Evolutionary conservation across 2,113 vertebrate species (phyloP).

Genomic region (Smithornis capensis): DNA sequence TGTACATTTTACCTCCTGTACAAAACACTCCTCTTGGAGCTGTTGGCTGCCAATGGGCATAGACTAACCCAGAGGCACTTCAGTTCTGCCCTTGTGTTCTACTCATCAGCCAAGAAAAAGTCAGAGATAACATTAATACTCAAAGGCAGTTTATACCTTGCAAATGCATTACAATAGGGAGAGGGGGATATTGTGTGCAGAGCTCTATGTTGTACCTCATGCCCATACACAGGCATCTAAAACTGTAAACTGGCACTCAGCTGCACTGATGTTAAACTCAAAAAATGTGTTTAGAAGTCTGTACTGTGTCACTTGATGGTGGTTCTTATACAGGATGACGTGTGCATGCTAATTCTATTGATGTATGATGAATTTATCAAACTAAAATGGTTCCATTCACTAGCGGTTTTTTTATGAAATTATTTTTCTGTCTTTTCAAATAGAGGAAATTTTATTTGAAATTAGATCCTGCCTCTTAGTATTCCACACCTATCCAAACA

Average conservation of each 20-base stretch:
- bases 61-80: background rate
- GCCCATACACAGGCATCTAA: accelerated
- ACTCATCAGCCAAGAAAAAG: background rate
- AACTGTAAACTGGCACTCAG: background rate
- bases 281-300: background rate
- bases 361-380: background rate
- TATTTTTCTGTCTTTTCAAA: constrained; percentile 14
- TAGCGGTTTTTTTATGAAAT: background rate
- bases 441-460: background rate
- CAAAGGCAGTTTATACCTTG: background rate
- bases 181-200: background rate
- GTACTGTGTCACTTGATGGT: background rate
- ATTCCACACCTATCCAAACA: background rate
- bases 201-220: background rate
- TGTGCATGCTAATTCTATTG: background rate
- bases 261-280: background rate
- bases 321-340: background rate
- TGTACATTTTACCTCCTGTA: background rate
- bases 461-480: background rate
- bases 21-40: background rate
- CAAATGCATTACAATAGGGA: accelerated
- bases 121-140: background rate
- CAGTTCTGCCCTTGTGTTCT: background rate
- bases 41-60: background rate
- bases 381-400: background rate